Conservation (phyloP, 2,888 invertebrate species). For the Epistrophe eligans region DNA sequence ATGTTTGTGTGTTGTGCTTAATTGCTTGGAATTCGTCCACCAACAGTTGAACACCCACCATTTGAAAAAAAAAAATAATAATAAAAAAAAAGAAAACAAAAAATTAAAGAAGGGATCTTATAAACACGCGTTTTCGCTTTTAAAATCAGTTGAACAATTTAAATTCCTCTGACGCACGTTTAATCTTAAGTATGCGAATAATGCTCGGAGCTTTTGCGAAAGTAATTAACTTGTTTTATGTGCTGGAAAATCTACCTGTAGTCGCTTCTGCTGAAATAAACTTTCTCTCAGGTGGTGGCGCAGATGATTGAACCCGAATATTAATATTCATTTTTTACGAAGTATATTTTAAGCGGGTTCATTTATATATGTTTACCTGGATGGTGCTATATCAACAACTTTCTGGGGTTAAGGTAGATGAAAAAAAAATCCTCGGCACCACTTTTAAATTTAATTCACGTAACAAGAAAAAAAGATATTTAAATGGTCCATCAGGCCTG, state of each 20-base stretch:
- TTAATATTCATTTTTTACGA: constrained; percentile 27
- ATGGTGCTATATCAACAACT: background rate
- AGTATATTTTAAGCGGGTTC: constrained; percentile 6
- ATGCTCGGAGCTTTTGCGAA: constrained; percentile 1
- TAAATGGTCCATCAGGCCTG: background rate
- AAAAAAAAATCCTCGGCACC: background rate
- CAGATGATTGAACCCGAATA: constrained; percentile 18
- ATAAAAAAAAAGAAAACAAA: background rate
- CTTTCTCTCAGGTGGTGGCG: background rate
- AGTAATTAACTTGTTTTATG: constrained; percentile 40
- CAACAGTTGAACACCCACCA: constrained; percentile 7
- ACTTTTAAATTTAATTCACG: constrained; percentile 7
- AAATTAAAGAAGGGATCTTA: background rate
- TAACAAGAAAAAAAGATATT: background rate
- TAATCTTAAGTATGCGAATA: constrained; percentile 16
- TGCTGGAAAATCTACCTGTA: background rate
- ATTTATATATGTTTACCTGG: background rate
- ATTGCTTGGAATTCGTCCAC: constrained; percentile 13
- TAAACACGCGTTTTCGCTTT: constrained; percentile 34
- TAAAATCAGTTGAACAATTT: constrained; percentile 60
- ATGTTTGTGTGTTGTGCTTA: background rate
- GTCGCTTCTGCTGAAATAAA: background rate
- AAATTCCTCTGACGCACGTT: constrained; percentile 31
- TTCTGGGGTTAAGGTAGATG: background rate
- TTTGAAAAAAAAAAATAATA: background rate